Evolutionary conservation across 2,797 vertebrate species (phyloP), one percentile per base, ranked within the genome.

Genomic region (Tarsius wallacei): DNA sequence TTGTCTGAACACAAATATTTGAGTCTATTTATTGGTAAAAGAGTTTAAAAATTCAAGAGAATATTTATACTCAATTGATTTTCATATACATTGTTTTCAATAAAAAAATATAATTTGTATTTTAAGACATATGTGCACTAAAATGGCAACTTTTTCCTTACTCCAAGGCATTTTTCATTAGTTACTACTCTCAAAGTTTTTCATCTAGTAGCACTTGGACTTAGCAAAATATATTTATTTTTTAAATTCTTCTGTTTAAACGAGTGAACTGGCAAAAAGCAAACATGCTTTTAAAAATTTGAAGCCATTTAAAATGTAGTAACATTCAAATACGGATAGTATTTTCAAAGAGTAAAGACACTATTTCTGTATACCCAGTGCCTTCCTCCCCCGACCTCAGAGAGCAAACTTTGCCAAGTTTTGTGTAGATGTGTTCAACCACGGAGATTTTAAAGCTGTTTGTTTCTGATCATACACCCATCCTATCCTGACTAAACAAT

Each of bases 171-270:
- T 51, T 91, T 49, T 66, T n/a, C 64, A 76, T 59, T 83, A 86
- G 26, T 53, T 71, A 73, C 51, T 71, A n/a, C n/a, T 36, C 36
- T 71, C 49, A 22, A 87, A 73, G 31, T 53, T 73, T 51, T 64
- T 82, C 64, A 71, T 49, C 63, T 19, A 73, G 36, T 17, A 55
- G 36, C 9, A 64, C 26, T 82, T 86, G 16, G 17, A 94, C 73
- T 81, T 82, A 86, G n/a, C 57, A 93, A 80, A 76, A 61, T 51
- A 36, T 11, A 88, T 73, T 42, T 61, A 13, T 33, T 47, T 89
- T 96, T 80, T 47, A 77, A 17, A 61, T 61, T 76, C 17, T 80
- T 80, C 53, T 59, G 59, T 64, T 93, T 57, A 90, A 94, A 70
- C 49, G 53, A 90, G 9, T 51, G 13, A 24, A 77, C 4, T 36